Evolutionary conservation across 2,113 vertebrate species (phyloP), one percentile per base, ranked within the genome.

Genomic region (Etia nguti): DNA sequence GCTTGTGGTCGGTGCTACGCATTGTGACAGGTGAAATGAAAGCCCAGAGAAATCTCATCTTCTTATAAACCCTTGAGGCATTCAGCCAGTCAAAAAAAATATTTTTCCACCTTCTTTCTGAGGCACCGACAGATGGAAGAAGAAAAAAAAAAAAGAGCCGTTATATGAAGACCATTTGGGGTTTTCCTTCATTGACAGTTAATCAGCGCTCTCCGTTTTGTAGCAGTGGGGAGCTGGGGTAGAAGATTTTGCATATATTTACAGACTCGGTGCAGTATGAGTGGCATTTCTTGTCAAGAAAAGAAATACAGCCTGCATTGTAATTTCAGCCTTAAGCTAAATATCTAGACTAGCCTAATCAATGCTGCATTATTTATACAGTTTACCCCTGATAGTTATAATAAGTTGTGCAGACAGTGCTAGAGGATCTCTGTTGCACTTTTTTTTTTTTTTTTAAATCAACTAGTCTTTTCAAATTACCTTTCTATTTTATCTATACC

Each of bases 1-100:
- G 90, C 93, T 92, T 52, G 91, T 86, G 89, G 91, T 90, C 80
- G 54, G n/a, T 13, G 86, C 89, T 60, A 15, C 54, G 68, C 94
- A 95, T 95, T 96, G 94, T 96, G 95, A 96, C 91, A 93, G 93
- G 90, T 95, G 92, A 96, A 96, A 97, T 96, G 94, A 96, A 97
- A 96, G 93, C 92, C 85, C 81, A 94, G 83, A 95, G 95, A 95
- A 95, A 96, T 96, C 95, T 96, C 95, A 96, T 96, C 94, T 96
- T 95, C 93, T 93, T 94, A 94, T 95, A 94, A 95, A 95, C 89
- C 93, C 93, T 94, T 54, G 60, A 94, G 93, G 92, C 95, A 94
- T 95, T 95, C 92, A 94, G 88, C 90, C 94, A 90, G 92, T 94
- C 89, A 91, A 92, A 95, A 92, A 86, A 94, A 60, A 86, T 46